Evolutionary conservation across 2,113 vertebrate species (phyloP), one percentile per base, ranked within the genome.

Genomic region (Picathartes gymnocephalus): DNA sequence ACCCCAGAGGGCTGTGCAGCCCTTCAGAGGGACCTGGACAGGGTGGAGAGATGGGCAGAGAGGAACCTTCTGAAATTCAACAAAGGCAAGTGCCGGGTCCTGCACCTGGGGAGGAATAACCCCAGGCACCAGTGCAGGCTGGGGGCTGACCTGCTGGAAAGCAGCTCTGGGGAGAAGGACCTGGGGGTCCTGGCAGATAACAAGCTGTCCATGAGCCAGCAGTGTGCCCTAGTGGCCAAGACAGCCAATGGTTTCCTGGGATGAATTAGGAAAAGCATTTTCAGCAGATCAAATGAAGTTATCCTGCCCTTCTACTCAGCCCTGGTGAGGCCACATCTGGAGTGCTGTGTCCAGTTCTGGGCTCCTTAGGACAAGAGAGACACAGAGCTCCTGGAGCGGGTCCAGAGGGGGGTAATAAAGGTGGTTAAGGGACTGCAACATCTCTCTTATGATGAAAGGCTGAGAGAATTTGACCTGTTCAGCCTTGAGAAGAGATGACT

Each of bases 361-460:
- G 25, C 25, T 68, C 9, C 44, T 58, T 25, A 42, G 53, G 8
- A 44, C 16, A 58, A 27, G 37, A 58, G 21, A 51, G 5, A 25
- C 31, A 50, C 3, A 4, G 25, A 31, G 21, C 2, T 50, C 25
- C 61, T 66, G 44, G 7, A 35, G 10, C 0, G 1, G 13, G 24
- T 50, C 30, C 61, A 50, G 16, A 7, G 14, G 4, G 40, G 19
- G 16, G 13, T 24, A 20, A 17, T 4, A 58, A 69, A 77, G 27
- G 12, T 45, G n/a, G 53, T 39, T 33, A 20, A 45, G 2, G 5
- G 45, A 51, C 10, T 33, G 47, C 7, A 54, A 7, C 16, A 61
- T 10, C 23, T 16, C n/a, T 45, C 47, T 54, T n/a, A n/a, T 7
- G 20, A 70, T 20, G 30, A 62, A 53, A 79, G 16, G 39, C 20